Evolutionary conservation across 1,140 invertebrate species (phyloP).

Genomic region (Drosophila albomicans): DNA sequence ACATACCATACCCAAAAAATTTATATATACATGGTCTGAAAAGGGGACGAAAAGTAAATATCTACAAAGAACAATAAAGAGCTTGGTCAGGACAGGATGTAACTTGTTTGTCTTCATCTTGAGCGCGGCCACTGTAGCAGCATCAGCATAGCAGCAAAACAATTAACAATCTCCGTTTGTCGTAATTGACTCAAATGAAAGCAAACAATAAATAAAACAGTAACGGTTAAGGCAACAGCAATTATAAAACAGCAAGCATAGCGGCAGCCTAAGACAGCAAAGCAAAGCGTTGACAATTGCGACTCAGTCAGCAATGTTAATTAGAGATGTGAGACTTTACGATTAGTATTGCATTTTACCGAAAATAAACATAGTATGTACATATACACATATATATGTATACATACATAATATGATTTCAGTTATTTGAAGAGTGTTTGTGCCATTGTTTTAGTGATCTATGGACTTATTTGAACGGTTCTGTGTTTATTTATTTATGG

Average conservation of each 20-base stretch:
- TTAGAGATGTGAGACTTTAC: not conserved
- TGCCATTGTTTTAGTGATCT: no score
- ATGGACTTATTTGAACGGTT: no score
- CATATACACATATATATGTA: no score
- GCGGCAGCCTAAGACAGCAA: slow-evolving; percentile 40
- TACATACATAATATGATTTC: no score
- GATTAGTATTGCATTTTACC: not conserved
- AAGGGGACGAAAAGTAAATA: slow-evolving; percentile 56
- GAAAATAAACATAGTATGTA: no score
- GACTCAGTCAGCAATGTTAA: slow-evolving; percentile 25
- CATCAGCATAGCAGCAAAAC: slow-evolving; percentile 53
- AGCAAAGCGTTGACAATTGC: slow-evolving; percentile 53
- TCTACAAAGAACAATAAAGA: slow-evolving; percentile 58
- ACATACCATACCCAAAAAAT: not conserved
- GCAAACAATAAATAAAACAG: slow-evolving; percentile 81
- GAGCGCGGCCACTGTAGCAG: slow-evolving; percentile 33
- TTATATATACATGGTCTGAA: slow-evolving; percentile 13
- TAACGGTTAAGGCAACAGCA: slow-evolving; percentile 48
- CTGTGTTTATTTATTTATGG: no score
- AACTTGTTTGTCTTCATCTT: slow-evolving; percentile 74
- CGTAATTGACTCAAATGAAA: slow-evolving; percentile 80
- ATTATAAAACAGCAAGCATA: slow-evolving; percentile 11
- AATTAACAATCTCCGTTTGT: slow-evolving; percentile 80
- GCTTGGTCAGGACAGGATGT: slow-evolving; percentile 44
- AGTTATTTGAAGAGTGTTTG: no score